phyloP scores from a whole-genome alignment of 2,113 vertebrate genomes.

The Toxotes chatareus region DNA sequence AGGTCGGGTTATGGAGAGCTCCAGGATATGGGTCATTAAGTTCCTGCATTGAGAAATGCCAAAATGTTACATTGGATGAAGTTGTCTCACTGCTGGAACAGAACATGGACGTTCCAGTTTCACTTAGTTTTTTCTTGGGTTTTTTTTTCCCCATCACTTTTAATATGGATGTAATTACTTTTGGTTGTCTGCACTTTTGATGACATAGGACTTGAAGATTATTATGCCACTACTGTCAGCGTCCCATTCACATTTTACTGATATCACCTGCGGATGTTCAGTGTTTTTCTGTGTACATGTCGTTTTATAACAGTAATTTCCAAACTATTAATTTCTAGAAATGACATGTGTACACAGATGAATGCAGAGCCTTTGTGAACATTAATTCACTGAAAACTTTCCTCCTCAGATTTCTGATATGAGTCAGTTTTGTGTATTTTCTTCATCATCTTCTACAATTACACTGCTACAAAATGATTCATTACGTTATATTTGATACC shows the following conservation, averaged over 20 bases:
- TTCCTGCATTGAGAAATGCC: not conserved
- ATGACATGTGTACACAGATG: not conserved
- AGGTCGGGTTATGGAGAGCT: not conserved
- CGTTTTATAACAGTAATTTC: constrained; percentile 11
- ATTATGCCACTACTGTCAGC: not conserved
- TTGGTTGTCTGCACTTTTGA: not conserved
- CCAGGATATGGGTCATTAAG: too few relatives aligned
- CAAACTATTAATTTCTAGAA: not conserved
- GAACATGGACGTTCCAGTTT: too few relatives aligned
- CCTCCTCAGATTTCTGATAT: not conserved
- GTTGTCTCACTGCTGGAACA: not conserved
- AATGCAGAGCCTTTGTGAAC: not conserved
- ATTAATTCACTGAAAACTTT: not conserved
- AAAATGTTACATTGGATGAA: not conserved
- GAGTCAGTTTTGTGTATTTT: not conserved
- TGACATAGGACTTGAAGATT: not conserved
- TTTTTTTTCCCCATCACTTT: not conserved
- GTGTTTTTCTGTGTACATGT: constrained; percentile 3
- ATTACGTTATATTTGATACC: not conserved
- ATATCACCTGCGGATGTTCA: not conserved
- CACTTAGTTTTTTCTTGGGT: too few relatives aligned
- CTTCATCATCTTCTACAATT: not conserved
- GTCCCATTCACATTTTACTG: not conserved
- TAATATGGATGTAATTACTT: not conserved
- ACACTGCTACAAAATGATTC: not conserved